Base-by-base conservation (phyloP, 2,797 vertebrate genomes). In the Apodemus agrarius region DNA sequence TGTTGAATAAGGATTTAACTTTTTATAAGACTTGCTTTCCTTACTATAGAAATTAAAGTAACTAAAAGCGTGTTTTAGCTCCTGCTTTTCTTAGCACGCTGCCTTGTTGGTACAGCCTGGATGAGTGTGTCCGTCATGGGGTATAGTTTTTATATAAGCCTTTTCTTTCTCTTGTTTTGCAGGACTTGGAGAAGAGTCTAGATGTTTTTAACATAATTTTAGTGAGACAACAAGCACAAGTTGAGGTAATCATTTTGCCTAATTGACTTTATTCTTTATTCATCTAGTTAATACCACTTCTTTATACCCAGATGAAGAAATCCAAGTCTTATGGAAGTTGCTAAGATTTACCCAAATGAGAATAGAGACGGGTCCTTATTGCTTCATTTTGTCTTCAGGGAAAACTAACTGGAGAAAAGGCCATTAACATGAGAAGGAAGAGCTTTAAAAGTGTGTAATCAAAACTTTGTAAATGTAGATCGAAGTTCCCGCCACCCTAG, bases 141-240 rank as follows among this genome's bases (percentile, higher is more conserved):
- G 67, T 43, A 13, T 26, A 4, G 46, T 90, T 57, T 91, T 76
- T 17, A 81, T 69, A 3, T 94, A 63, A 79, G 93, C 19, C 54
- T 31, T 11, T 57, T 78, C 90, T 81, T 85, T 84, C 78, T 11
- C 19, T 95, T 94, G 8, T 97, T 98, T 98, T 98, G 12, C 91
- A 99, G 99, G 99, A 99, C 37, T 97, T 99, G 89, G 99, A 99
- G 98, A 99, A 99, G 96, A 95, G 96, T 83, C 98, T 99, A n/a
- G 99, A 99, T 37, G 99, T 99, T 87, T 99, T 99, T 97, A 99
- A 99, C 98, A 99, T 99, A 96, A 98, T 99, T 19, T 98, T 99
- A 98, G 99, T 98, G 85, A 99, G 99, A 49, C 99, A 99, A 79
- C 99, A 99, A 98, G 99, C 99, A 17, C 99, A 99, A 96, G 99